Evolutionary conservation across 2,888 invertebrate genomes (phyloP).

Genomic region (Tipula unca): DNA sequence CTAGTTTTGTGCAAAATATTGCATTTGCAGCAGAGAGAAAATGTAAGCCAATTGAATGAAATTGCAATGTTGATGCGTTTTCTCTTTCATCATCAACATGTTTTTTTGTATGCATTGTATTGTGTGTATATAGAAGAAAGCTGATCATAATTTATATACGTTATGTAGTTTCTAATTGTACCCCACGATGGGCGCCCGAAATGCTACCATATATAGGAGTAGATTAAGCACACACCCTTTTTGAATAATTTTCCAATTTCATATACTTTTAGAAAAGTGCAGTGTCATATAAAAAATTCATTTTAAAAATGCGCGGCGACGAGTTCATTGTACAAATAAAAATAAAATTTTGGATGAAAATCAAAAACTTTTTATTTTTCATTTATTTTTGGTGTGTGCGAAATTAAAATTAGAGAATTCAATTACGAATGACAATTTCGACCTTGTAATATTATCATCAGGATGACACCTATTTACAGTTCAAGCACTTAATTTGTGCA

Average conservation of each 20-base stretch:
- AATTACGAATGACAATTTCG: not conserved
- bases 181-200: not conserved
- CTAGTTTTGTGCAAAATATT: not conserved
- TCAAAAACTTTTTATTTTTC: not conserved
- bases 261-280: not conserved
- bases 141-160: not conserved
- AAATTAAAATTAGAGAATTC: not conserved
- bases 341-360: not conserved
- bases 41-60: not conserved
- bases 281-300: not conserved
- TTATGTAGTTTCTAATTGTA: not conserved
- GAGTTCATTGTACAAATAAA: slow-evolving; percentile 8
- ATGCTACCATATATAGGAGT: not conserved
- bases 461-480: not conserved
- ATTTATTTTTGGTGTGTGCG: not conserved
- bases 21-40: not conserved
- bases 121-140: not conserved
- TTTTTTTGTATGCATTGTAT: not conserved
- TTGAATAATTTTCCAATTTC: not conserved
- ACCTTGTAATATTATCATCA: slow-evolving; percentile 8
- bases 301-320: not conserved
- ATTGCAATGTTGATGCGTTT: slow-evolving; percentile 8
- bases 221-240: not conserved
- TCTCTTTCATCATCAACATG: not conserved
- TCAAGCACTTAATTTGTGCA: not conserved